These are phyloP conservation scores for Tetrao urogallus DNA, from an alignment of 2,113 vertebrate species.

Conservation along the genomic window DNA sequence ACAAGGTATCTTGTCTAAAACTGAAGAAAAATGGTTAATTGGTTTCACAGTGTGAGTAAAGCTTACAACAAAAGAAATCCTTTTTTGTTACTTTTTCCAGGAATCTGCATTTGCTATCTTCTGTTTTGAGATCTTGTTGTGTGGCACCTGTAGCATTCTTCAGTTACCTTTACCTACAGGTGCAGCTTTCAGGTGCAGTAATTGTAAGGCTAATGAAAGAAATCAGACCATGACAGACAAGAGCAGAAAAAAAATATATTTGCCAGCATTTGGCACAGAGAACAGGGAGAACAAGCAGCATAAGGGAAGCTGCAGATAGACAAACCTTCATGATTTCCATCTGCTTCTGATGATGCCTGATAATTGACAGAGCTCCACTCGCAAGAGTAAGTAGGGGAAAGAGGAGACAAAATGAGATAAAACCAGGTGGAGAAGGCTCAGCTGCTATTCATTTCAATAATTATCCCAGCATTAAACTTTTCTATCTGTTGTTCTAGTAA, in stretches of 20 bases:
- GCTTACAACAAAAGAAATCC: not conserved
- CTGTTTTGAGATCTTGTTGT: not conserved
- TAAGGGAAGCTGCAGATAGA: not conserved
- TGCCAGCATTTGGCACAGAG: not conserved
- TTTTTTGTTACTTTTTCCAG: not conserved
- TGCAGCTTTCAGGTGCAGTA: not conserved
- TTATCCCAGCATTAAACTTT: not conserved
- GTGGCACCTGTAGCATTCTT: not conserved
- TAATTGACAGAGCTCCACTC: not conserved
- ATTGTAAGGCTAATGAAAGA: not conserved
- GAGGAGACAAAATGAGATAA: fast-evolving
- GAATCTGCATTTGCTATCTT: not conserved
- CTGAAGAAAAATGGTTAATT: not conserved
- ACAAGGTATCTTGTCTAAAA: not conserved
- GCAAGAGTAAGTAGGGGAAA: not conserved
- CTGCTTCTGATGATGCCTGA: not conserved
- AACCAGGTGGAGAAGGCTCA: not conserved
- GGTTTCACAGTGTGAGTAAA: not conserved
- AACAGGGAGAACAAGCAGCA: not conserved
- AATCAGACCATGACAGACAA: not conserved
- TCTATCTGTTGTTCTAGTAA: not conserved
- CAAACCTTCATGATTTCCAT: not conserved
- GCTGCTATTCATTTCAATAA: not conserved
- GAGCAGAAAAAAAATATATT: not conserved
- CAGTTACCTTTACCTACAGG: too few species aligned